These are phyloP conservation scores for Centrocercus urophasianus DNA, from an alignment of 2,113 vertebrate species.

Conservation along the genomic window DNA sequence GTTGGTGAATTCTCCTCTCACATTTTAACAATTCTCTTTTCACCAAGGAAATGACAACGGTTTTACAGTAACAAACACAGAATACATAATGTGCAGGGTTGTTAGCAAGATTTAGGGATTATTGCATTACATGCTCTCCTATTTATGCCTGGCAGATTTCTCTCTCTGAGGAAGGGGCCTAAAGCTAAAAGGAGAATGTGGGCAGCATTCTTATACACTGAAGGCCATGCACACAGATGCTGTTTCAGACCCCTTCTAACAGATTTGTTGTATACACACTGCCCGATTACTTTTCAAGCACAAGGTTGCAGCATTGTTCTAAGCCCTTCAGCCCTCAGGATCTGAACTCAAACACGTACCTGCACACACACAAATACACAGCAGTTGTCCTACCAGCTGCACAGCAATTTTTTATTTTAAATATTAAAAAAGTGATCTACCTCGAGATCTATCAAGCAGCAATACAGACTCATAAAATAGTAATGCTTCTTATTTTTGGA, in stretches of 20 bases:
- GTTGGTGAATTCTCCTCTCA: not conserved
- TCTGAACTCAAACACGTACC: not conserved
- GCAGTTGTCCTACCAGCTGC: not conserved
- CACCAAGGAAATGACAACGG: not conserved
- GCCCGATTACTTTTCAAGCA: not conserved
- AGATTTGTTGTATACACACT: not conserved
- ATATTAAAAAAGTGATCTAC: constrained; percentile 25
- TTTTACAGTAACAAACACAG: not conserved
- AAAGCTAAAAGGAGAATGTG: not conserved
- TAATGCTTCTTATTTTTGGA: constrained; percentile 40
- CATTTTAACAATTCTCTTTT: not conserved
- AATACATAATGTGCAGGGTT: not conserved
- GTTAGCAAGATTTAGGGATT: not conserved
- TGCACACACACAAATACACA: not conserved
- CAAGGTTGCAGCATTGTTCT: not conserved
- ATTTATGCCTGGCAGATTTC: not conserved
- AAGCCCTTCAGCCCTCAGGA: not conserved
- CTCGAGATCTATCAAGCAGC: constrained; percentile 14
- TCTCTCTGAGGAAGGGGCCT: not conserved
- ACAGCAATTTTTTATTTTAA: constrained; percentile 24
- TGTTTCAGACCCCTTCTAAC: not conserved
- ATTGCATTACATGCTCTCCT: not conserved
- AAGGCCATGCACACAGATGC: not conserved
- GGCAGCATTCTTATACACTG: not conserved
- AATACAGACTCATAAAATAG: constrained; percentile 56